Evolutionary conservation across 1,140 invertebrate species (phyloP).

Genomic region (Sinonovacula constricta): DNA sequence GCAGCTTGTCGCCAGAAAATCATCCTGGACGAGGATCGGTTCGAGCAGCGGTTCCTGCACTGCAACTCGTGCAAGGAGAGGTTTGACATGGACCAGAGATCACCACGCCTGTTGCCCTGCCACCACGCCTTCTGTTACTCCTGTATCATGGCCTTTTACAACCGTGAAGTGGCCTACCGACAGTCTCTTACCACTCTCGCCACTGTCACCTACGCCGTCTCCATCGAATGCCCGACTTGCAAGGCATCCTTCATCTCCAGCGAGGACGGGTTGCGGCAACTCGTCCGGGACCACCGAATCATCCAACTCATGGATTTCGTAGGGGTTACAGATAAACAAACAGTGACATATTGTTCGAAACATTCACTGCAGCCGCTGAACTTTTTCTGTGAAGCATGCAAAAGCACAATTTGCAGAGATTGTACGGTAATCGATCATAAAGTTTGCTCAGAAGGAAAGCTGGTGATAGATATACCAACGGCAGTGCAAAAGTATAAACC

Average conservation of each 20-base stretch:
- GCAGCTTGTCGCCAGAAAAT: constrained; percentile 34
- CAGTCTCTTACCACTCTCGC: constrained; percentile 53
- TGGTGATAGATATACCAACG: constrained; percentile 66
- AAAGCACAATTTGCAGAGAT: constrained; percentile 67
- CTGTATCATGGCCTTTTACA: constrained; percentile 79
- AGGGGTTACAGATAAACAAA: constrained; percentile 63
- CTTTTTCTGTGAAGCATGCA: constrained; percentile 72
- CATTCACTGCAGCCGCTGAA: constrained; percentile 67
- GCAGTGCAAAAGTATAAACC: constrained; percentile 64
- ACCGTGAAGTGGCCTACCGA: constrained; percentile 54
- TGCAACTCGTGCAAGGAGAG: constrained; percentile 62
- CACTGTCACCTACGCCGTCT: constrained; percentile 51
- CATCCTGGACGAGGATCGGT: constrained; percentile 65
- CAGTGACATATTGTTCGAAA: constrained; percentile 65
- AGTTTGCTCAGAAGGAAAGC: constrained; percentile 57
- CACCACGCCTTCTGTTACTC: constrained; percentile 76
- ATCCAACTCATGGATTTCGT: constrained; percentile 71
- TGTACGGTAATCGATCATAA: constrained; percentile 72
- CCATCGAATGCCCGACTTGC: constrained; percentile 62
- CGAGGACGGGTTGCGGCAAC: constrained; percentile 58
- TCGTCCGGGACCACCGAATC: constrained; percentile 65
- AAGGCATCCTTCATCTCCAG: constrained; percentile 59
- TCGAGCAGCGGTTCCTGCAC: constrained; percentile 65
- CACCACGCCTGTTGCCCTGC: constrained; percentile 69
- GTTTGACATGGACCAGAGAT: constrained; percentile 39